phyloP scores from a whole-genome alignment of 2,797 vertebrate genomes.

The Eupleurogrammus muticus region DNA sequence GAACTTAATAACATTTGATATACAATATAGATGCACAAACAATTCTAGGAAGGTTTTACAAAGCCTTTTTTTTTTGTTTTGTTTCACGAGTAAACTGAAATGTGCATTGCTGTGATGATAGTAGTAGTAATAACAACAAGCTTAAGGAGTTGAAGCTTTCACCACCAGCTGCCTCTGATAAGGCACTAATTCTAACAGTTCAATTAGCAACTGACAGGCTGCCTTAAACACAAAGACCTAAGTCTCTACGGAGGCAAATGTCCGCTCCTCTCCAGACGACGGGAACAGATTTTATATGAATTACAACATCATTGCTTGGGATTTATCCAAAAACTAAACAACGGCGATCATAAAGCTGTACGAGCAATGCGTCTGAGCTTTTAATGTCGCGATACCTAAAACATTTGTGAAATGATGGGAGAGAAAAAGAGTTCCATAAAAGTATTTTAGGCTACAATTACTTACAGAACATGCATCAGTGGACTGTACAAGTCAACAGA shows the following conservation, averaged over 20 bases:
- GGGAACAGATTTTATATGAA: not conserved
- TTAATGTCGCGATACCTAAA: slow-evolving; percentile 3
- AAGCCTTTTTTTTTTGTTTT: not conserved
- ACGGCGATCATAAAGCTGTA: slow-evolving; percentile 4
- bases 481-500: slow-evolving; percentile 25
- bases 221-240: no score
- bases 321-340: not conserved
- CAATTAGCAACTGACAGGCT: not conserved
- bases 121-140: not conserved
- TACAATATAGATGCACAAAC: not conserved
- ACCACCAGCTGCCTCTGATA: not conserved
- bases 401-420: slow-evolving; percentile 3
- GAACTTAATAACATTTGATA: not conserved
- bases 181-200: not conserved
- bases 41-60: not conserved
- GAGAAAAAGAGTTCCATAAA: not conserved
- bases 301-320: not conserved
- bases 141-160: not conserved
- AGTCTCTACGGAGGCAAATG: no score
- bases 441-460: slow-evolving; percentile 29
- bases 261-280: no score
- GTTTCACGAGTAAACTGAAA: not conserved
- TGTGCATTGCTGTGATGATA: not conserved
- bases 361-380: not conserved
- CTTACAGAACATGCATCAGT: slow-evolving; percentile 54